Evolutionary conservation across 2,113 vertebrate species (phyloP).

Genomic region (Porphyrio hochstetteri): DNA sequence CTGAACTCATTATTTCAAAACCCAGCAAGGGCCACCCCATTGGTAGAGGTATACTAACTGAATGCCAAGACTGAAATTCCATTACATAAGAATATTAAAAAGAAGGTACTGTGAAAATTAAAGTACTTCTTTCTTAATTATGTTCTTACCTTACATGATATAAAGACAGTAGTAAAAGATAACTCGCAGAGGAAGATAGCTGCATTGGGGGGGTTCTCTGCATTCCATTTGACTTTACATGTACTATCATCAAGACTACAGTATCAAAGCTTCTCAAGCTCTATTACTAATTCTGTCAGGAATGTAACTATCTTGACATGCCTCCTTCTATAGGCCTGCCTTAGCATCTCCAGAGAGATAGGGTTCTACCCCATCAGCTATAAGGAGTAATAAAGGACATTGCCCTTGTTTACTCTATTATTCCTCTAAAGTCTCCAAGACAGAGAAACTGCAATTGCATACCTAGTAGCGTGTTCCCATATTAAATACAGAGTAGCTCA

Average conservation of each 20-base stretch:
- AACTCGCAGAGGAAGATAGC: not conserved
- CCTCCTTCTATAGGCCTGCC: not conserved
- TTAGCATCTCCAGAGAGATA: not conserved
- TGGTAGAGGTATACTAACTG: not conserved
- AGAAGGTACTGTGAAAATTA: not conserved
- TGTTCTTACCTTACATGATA: not conserved
- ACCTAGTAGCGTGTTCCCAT: not conserved
- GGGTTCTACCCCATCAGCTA: not conserved
- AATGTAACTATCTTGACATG: not conserved
- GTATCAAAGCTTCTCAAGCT: not conserved
- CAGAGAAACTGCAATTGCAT: not conserved
- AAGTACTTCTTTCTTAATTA: not conserved
- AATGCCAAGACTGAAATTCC: conserved; percentile 40
- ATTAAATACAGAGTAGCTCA: not conserved
- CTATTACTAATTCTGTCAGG: not conserved
- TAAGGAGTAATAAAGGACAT: not conserved
- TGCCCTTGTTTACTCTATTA: not conserved
- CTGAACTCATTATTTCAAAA: conserved; percentile 46
- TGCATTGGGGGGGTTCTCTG: not conserved
- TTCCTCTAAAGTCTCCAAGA: not conserved
- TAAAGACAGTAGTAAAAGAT: not conserved
- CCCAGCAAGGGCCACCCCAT: conserved; percentile 30
- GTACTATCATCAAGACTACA: not conserved
- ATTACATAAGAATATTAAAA: not conserved
- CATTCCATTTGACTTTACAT: not conserved